A percentile compares a stretch with the other conserved stretches of the same genome.
phyloP scores from a whole-genome alignment of 2,113 vertebrate genomes.

The Rhinichthys klamathensis region DNA sequence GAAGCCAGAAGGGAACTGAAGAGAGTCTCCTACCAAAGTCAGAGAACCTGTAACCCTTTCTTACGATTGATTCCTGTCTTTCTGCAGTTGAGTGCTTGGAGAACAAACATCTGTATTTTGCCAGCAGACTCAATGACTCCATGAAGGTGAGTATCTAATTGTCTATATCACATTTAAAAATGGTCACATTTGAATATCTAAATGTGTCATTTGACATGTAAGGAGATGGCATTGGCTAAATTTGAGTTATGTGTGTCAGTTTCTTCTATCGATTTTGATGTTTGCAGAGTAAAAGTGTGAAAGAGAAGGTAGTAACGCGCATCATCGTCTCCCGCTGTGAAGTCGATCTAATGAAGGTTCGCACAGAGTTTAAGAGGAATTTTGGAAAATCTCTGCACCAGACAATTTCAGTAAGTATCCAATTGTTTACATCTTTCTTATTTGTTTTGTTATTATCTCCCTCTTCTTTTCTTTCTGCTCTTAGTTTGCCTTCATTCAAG shows the following conservation, averaged over 20 bases:
- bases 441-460: neutral
- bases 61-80: slow-evolving; percentile 27
- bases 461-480: neutral
- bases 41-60: neutral
- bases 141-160: slow-evolving; percentile 85
- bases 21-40: neutral
- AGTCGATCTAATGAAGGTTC: slow-evolving; percentile 92
- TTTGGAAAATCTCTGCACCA: slow-evolving; percentile 89
- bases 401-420: slow-evolving; percentile 81
- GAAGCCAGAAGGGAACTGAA: neutral
- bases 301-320: slow-evolving; percentile 90
- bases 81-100: slow-evolving; percentile 91
- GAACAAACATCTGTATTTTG: slow-evolving; percentile 95
- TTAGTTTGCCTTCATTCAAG: neutral
- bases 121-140: slow-evolving; percentile 86
- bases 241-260: neutral
- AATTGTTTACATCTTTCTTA: neutral
- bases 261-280: neutral
- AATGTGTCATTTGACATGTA: neutral
- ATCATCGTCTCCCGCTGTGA: slow-evolving; percentile 92
- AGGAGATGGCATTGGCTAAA: neutral
- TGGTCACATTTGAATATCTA: too few relatives aligned
- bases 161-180: neutral
- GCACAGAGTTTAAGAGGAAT: slow-evolving; percentile 87
- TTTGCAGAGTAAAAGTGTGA: slow-evolving; percentile 86